Evolutionary conservation across 2,888 invertebrate genomes (phyloP), one percentile per base, ranked within the genome.

Genomic region (Leptopilina myrica): DNA sequence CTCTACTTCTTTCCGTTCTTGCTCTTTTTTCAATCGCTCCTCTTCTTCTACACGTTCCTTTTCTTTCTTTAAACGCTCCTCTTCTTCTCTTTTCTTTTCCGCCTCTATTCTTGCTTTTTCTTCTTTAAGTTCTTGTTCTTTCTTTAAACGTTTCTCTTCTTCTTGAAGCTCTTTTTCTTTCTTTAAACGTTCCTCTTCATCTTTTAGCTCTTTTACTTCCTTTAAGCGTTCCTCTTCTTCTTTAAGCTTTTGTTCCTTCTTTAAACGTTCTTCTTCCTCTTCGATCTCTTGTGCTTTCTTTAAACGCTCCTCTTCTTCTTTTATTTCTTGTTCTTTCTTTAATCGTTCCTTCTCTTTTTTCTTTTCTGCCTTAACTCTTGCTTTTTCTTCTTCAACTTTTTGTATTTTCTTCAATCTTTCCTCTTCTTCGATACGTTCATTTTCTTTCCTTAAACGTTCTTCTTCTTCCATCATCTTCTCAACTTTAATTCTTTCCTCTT

Each of bases 1-100:
- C 90, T 46, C 90, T 91, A 49, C 91, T 89, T 79, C 80, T 33
- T 62, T 82, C 64, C 84, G 78, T 62, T 85, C 79, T n/a, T 78
- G 79, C 53, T 84, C 82, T 26, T 66, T 77, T 62, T 15, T 81
- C 66, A 82, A 78, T 78, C 78, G 78, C 5, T 78, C 81, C 43
- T 81, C 1, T 80, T 79, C 12, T 79, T 77, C 43, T 81, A 80
- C 76, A 81, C 76, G 67, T 69, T 76, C 59, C 73, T 80, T 76
- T 64, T 56, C 67, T 65, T 77, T 82, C 77, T 14, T 69, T 76
- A 46, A 78, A 49, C 20, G 77, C 53, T 33, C 79, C 67, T 69
- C 43, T 43, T 43, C 43, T 1, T 6, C 43, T 20, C 86, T 49
- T 92, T 90, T 78, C 78, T 56, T 84, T 2, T 33, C 33, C 33